Evolutionary conservation across 2,888 invertebrate genomes (phyloP), one percentile per base, ranked within the genome.

Genomic region (Drosophila algonquin): DNA sequence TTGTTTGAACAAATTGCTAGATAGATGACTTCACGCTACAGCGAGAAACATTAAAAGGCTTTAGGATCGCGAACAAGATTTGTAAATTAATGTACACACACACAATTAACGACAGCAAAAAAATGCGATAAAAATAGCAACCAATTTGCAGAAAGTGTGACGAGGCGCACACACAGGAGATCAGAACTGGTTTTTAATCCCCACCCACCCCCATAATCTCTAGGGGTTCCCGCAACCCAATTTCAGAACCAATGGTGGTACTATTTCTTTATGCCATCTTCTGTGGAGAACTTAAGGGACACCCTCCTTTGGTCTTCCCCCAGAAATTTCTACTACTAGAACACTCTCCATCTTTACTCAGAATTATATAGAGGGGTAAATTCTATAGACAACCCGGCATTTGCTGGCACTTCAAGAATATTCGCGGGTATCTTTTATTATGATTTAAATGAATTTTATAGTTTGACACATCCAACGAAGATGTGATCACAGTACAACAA

Each of bases 391-490:
- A 45, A 57, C 44, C 12, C 55, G 54, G 50, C 64, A 44, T 71
- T 67, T 68, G 60, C 46, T 71, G 71, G 70, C 75, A 63, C 65
- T 79, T 72, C n/a, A 79, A 68, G 67, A 74, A 70, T 62, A 77
- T 65, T 79, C 69, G 75, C 70, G 73, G 73, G 77, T 73, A 77
- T 70, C 85, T 55, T 65, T 81, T 72, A 86, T 86, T 79, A 83
- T 88, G 87, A 88, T 86, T 88, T 86, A 86, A 88, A 80, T 77
- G 81, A 83, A 79, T 88, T 82, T 88, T 72, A 88, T 88, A 76
- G 80, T 65, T 70, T 73, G 53, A 73, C 72, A 76, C 78, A 68
- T 58, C 21, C 70, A 69, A 57, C 51, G 45, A 35, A 44, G 50
- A 51, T 50, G 21, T 50, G 46, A 16, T 10, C 16, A 46, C 10